phyloP scores from a whole-genome alignment of 2,113 vertebrate species.

The Loxodonta africana region DNA sequence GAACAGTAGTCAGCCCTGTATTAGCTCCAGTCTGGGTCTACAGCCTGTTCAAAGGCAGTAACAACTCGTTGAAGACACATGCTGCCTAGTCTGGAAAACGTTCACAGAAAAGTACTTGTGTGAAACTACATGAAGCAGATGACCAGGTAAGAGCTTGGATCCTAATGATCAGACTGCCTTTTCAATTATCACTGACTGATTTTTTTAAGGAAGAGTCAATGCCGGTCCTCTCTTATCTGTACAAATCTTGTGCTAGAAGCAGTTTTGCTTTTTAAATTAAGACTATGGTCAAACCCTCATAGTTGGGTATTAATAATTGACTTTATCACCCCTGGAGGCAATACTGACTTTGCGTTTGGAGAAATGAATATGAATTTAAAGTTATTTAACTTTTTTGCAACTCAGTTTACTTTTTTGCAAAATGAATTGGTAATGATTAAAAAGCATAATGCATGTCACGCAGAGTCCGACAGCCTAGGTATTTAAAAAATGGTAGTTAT shows the following conservation, averaged over 20 bases:
- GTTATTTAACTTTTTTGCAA: constrained; percentile 18
- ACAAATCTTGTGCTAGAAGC: background rate
- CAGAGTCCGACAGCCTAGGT: background rate
- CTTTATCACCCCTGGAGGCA: background rate
- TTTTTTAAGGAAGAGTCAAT: background rate
- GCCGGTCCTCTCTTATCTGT: background rate
- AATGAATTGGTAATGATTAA: background rate
- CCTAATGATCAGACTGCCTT: background rate
- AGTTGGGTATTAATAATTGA: background rate
- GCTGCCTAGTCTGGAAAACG: background rate
- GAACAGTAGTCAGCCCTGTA: background rate
- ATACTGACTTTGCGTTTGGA: background rate
- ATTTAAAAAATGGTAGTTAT: background rate
- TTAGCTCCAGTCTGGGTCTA: background rate
- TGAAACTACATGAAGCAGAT: background rate
- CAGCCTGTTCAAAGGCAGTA: background rate
- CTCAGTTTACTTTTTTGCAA: background rate
- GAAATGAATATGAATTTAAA: background rate
- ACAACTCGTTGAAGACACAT: background rate
- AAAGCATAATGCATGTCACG: background rate
- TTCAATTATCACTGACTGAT: background rate
- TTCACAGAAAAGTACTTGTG: background rate
- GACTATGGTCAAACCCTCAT: background rate
- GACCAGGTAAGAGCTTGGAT: background rate
- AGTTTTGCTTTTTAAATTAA: background rate